Evolutionary conservation across 2,113 vertebrate species (phyloP), one percentile per base, ranked within the genome.

Genomic region (Bubalus kerabau): DNA sequence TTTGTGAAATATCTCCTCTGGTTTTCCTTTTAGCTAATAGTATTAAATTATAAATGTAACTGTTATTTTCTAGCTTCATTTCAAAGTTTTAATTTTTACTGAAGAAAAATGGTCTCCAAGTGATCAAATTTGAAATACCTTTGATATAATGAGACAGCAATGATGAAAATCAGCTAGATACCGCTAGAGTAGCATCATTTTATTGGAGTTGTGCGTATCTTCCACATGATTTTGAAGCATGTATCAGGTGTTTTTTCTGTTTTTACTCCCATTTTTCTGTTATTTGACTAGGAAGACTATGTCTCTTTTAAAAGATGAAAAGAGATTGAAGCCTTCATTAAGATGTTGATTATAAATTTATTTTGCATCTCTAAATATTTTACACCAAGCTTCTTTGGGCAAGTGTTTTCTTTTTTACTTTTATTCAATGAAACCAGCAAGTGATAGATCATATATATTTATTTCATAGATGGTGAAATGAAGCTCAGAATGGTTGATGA

Each of bases 141-240:
- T 80, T 80, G 43, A 17, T 48, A 80, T 80, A 48, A 78, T 48
- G 26, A 48, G 14, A 80, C 2, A 52, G 30, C 3, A n/a, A n/a
- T 14, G 10, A 82, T 82, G 48, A 54, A 54, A 54, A 82, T 80
- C 26, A 48, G 26, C 76, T 40, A 82, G 40, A 36, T 10, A 17
- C 28, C 12, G 50, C 0, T 50, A 67, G 7, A 15, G 62, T 91
- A 1, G 23, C 28, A 30, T 43, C 52, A 5, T 87, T 4, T 11
- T 50, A 32, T 40, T 56, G 16, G 17, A 2, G 30, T 2, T 50
- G 1, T 62, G 36, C 0, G 1, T 76, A n/a, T n/a, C 12, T 50
- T 15, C 8, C 7, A 30, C 12, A 2, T 82, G 11, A 0, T 8
- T 16, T 59, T 6, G 43, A 85, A 7, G 7, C 12, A 52, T 46